Percentiles rank a stretch among this genome's conserved stretches.
phyloP scores from a whole-genome alignment of 2,113 vertebrate genomes.

The Herpetotheres cachinnans region DNA sequence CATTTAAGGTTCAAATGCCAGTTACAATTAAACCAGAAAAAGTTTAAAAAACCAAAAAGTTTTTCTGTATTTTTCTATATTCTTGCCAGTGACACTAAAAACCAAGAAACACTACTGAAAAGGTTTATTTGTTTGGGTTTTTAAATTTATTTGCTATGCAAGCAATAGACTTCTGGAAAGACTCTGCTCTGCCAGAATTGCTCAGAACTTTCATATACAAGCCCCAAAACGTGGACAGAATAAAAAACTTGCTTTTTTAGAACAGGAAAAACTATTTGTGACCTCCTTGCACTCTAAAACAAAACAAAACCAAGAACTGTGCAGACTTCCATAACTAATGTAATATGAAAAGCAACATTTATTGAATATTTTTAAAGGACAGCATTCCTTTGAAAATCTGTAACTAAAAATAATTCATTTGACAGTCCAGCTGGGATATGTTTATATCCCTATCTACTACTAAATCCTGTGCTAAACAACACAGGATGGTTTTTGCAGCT shows the following conservation, averaged over 20 bases:
- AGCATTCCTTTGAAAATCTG: conserved; percentile 10
- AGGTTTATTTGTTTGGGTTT: background rate
- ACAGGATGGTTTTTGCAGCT: background rate
- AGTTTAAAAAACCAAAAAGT: background rate
- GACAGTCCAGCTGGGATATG: background rate
- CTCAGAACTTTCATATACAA: background rate
- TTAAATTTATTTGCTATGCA: background rate
- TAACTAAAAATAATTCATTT: background rate
- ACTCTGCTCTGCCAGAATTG: background rate
- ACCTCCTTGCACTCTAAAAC: background rate
- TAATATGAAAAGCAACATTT: background rate
- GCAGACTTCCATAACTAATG: background rate
- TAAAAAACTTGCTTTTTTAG: background rate
- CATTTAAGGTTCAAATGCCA: background rate
- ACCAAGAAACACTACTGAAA: background rate
- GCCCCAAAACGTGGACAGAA: background rate
- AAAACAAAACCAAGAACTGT: background rate
- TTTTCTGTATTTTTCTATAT: background rate
- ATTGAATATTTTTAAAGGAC: background rate
- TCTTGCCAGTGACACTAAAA: background rate
- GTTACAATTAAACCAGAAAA: background rate
- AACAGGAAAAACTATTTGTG: background rate
- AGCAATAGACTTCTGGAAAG: background rate
- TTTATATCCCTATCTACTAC: background rate
- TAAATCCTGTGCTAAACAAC: background rate